Base-by-base conservation (phyloP, 1,140 invertebrate species). In the Sarcophaga peregrina region DNA sequence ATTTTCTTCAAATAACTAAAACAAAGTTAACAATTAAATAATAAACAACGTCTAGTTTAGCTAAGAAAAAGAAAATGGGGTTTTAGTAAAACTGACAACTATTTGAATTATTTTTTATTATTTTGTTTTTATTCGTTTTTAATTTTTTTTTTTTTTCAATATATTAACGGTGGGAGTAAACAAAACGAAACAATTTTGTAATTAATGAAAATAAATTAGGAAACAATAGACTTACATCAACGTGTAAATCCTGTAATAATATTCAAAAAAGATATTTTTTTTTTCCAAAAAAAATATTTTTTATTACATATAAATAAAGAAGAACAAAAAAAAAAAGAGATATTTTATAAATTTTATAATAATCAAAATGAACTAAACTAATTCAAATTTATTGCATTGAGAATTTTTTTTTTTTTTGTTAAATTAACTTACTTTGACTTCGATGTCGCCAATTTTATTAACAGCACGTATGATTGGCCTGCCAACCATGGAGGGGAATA, bases 401-500 rank as follows among this genome's bases (percentile, higher is more conserved):
- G 0, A 62, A n/a, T n/a, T n/a, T n/a, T n/a, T n/a, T n/a, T n/a
- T n/a, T 52, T 52, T 11, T 52, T 47, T 81, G 20, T 37, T 54
- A 8, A 13, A 62, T 82, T 25, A 83, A 45, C 91, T 92, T 94
- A 99, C 98, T 95, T 99, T 99, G 10, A 99, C 95, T 94, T 99
- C 98, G 85, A 99, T 99, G 91, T 99, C 97, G 84, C 98, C 98
- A 86, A 99, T 97, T 94, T 98, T 98, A 90, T 98, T 97, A 83
- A 97, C 95, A 62, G 98, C 98, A 91, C 98, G 93, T 85, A 99
- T 98, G 85, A 99, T 99, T 9, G 99, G 99, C 89, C 98, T 92
- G 82, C 99, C 99, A 78, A 99, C 98, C 93, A 99, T 96, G 4
- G 98, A 99, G 58, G 99, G 99, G 91, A 99, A 99, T 89, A 99